Conservation (phyloP, 2,888 invertebrate species). For the Phorcus lineatus region DNA sequence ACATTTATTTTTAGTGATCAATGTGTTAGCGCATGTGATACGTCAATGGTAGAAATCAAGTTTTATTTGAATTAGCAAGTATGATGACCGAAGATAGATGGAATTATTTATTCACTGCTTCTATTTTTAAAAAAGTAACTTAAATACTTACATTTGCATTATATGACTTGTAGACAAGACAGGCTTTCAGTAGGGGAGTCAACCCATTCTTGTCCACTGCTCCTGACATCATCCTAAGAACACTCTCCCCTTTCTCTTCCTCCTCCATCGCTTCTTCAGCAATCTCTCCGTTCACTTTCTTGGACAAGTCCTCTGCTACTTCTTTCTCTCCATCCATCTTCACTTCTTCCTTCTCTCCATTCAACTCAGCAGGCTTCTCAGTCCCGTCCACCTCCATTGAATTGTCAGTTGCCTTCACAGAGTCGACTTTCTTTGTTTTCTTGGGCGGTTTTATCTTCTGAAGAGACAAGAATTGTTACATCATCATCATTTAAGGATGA, state of each 20-base stretch:
- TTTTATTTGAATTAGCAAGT: too few relatives aligned
- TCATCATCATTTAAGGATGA: too few relatives aligned
- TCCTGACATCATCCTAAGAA: slow-evolving; percentile 68
- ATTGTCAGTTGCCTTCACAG: slow-evolving; percentile 29
- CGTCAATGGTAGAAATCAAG: too few relatives aligned
- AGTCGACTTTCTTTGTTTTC: neutral
- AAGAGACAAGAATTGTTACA: neutral
- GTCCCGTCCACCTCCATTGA: slow-evolving; percentile 35
- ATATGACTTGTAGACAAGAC: slow-evolving; percentile 52
- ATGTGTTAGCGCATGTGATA: too few relatives aligned
- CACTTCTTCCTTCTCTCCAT: slow-evolving; percentile 26
- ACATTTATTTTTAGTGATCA: too few relatives aligned
- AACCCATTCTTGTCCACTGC: slow-evolving; percentile 70
- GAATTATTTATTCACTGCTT: too few relatives aligned
- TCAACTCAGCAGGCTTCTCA: neutral
- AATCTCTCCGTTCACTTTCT: slow-evolving; percentile 23
- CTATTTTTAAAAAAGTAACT: too few relatives aligned
- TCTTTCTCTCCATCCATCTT: slow-evolving; percentile 40
- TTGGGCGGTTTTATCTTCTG: neutral
- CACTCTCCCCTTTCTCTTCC: slow-evolving; percentile 40
- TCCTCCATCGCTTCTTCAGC: slow-evolving; percentile 21
- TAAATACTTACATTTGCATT: neutral
- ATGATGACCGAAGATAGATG: too few relatives aligned
- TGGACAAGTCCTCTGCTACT: slow-evolving; percentile 41
- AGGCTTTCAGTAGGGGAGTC: slow-evolving; percentile 72